A percentile compares a stretch with the other conserved stretches of the same genome.
Evolutionary conservation across 2,113 vertebrate species (phyloP).

Genomic region (Mellivora capensis): DNA sequence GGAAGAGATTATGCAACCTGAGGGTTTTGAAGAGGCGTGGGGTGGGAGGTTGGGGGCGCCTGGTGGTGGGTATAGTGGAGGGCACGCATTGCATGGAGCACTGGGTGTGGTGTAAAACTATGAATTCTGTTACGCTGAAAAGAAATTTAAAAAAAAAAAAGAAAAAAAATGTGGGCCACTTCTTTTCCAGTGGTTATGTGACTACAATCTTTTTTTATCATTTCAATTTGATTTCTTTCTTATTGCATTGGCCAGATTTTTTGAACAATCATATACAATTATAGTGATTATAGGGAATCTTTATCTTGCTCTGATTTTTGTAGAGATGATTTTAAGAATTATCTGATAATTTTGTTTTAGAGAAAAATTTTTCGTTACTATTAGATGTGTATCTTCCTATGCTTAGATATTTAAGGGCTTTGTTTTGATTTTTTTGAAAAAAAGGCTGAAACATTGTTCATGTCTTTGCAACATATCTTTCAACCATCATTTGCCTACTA

Average conservation of each 20-base stretch:
- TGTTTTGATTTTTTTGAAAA: not conserved
- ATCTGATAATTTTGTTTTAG: not conserved
- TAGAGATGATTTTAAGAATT: not conserved
- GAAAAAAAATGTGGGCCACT: too few species aligned
- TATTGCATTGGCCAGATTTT: not conserved
- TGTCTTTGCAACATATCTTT: not conserved
- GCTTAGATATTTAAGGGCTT: not conserved
- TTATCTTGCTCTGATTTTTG: not conserved
- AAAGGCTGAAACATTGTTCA: not conserved
- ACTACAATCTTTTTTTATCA: not conserved
- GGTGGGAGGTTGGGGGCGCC: too few species aligned
- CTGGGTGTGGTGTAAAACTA: too few species aligned
- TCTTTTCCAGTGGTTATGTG: not conserved
- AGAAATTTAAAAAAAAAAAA: too few species aligned
- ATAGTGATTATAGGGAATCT: not conserved
- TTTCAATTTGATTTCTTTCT: not conserved
- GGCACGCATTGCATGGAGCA: too few species aligned
- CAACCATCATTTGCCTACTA: not conserved
- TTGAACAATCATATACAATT: not conserved
- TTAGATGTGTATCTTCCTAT: not conserved
- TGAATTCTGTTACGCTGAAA: too few species aligned
- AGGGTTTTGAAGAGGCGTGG: too few species aligned
- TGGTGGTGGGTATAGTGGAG: too few species aligned
- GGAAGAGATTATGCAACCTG: too few species aligned
- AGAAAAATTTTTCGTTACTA: not conserved